These are phyloP conservation scores for Myotis yumanensis DNA, from an alignment of 2,113 vertebrate species.

Conservation along the genomic window DNA sequence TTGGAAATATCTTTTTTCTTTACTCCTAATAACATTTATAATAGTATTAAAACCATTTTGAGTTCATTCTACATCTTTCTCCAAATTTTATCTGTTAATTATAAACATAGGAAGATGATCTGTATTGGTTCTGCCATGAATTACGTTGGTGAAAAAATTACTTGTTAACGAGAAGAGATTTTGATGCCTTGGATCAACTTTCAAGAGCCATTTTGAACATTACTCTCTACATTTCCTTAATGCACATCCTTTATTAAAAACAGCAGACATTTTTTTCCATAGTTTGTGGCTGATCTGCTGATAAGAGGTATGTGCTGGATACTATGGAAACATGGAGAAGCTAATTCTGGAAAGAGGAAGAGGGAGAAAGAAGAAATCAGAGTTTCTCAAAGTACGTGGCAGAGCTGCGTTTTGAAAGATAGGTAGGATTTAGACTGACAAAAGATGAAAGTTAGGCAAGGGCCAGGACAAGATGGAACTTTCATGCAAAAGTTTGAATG, in stretches of 20 bases:
- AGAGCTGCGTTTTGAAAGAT: conserved; percentile 13
- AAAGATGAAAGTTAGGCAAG: neutral
- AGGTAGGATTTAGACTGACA: neutral
- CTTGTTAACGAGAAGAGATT: conserved; percentile 21
- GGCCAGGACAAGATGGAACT: neutral
- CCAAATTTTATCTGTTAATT: neutral
- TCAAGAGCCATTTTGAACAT: neutral
- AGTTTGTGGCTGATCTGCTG: neutral
- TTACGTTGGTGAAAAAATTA: conserved; percentile 1
- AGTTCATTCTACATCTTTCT: neutral
- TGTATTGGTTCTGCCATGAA: conserved; percentile 2
- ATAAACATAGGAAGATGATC: neutral
- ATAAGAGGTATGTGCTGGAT: neutral
- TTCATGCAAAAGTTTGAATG: neutral
- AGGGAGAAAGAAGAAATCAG: neutral
- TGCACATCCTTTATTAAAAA: conserved; percentile 6
- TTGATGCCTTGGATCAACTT: neutral
- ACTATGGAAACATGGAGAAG: neutral
- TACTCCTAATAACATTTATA: neutral
- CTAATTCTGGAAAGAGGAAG: neutral
- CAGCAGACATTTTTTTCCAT: neutral
- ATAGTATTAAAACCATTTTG: conserved; percentile 1
- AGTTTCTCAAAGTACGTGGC: neutral
- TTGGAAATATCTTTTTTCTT: neutral
- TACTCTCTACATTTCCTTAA: neutral